Evolutionary conservation across 2,888 invertebrate species (phyloP), one percentile per base, ranked within the genome.

Genomic region (Fragum sueziense): DNA sequence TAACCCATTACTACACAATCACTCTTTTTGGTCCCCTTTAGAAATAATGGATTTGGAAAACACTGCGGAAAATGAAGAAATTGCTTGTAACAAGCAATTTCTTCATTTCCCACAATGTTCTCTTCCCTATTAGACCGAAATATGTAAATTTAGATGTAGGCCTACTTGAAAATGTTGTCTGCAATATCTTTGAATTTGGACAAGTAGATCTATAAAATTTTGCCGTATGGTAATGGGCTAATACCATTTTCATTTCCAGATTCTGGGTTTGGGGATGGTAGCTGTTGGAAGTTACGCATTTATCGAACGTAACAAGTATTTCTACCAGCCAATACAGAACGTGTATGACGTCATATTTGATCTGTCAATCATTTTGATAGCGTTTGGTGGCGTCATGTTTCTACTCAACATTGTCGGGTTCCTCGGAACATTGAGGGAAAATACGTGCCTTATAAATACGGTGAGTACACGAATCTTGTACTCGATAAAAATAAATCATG

Each of bases 361-460:
- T 93, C 96, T 98, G 87, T 97, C 98, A 33, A 94, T 98, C 79
- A 96, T 98, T 73, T 95, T 98, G 93, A 96, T 97, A 20, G 95
- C 98, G 75, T 95, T 97, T 76, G 98, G 98, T 1, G 96, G 96
- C 33, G 96, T 98, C 9, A 96, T 98, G 25, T 98, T 98, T 93
- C 95, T 97, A 68, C 97, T 98, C 70, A 97, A 97, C 93, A 98
- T 97, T 93, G 97, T 97, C 29, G 98, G 98, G 6, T 98, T 98
- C 92, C 96, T 98, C 20, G 98, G 97, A 47, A 97, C 97, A 0
- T 94, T 97, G 6, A 94, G 98, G 76, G 98, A 98, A 94, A 98
- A 98, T 93, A 97, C 97, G 0, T 97, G 97, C 91, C 94, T 98
- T 79, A 95, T 98, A 17, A 97, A 97, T 94, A 96, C 98, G 94